Evolutionary conservation across 2,797 vertebrate genomes (phyloP).

Genomic region (Spheniscus humboldti): DNA sequence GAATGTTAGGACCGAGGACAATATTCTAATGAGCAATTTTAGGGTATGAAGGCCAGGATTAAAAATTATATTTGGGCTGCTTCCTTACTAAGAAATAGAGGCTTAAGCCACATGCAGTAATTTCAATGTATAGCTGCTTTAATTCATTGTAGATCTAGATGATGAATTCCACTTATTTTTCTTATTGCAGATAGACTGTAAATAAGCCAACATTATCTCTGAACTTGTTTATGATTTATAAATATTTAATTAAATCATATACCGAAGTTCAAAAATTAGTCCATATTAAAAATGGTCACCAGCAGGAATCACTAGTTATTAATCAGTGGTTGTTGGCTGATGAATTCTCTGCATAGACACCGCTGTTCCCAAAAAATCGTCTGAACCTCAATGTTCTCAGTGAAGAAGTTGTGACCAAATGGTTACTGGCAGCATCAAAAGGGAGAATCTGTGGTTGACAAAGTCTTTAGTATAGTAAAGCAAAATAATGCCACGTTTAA

Average conservation of each 20-base stretch:
- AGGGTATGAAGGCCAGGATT: neutral
- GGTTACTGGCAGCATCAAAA: neutral
- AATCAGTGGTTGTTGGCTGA: neutral
- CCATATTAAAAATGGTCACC: neutral
- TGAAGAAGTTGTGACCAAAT: neutral
- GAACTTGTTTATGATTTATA: neutral
- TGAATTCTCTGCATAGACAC: neutral
- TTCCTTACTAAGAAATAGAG: neutral
- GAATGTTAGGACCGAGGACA: neutral
- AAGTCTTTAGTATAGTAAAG: neutral
- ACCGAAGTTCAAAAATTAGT: neutral
- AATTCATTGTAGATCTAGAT: neutral
- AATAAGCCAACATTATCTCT: neutral
- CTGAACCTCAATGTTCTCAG: neutral
- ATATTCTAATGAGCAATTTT: neutral
- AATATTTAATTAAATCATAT: neutral
- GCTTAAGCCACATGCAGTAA: neutral
- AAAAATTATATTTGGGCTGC: neutral
- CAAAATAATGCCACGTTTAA: neutral
- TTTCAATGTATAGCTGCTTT: neutral
- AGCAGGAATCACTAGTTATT: neutral
- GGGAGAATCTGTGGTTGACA: neutral
- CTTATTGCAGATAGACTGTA: neutral
- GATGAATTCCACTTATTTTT: neutral
- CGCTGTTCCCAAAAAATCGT: neutral